Conservation (phyloP, 2,797 vertebrate genomes). For the Triplophysa bombifrons region DNA sequence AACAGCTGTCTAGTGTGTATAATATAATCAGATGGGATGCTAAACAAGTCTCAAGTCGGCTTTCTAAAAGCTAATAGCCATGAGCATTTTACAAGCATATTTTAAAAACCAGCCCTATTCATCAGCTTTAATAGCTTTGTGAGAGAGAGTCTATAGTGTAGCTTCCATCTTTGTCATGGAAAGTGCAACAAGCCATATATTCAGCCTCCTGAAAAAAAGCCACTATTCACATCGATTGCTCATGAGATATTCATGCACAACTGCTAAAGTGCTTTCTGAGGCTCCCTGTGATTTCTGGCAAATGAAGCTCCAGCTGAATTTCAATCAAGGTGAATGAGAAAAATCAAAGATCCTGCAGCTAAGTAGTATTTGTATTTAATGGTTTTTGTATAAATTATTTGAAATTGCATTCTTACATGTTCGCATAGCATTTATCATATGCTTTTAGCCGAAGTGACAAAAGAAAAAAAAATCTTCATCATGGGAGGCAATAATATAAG, state of each 20-base stretch:
- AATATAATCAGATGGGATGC: conserved; percentile 3
- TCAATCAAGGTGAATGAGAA: conserved; percentile 22
- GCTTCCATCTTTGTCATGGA: conserved; percentile 8
- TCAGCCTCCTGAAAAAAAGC: conserved; percentile 24
- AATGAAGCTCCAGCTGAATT: conserved; percentile 39
- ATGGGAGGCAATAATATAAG: too few relatives aligned
- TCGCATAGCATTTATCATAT: background rate
- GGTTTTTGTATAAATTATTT: background rate
- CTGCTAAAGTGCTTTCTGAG: conserved; percentile 26
- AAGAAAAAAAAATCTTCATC: too few relatives aligned
- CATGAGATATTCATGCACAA: conserved; percentile 54
- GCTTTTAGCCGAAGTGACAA: background rate
- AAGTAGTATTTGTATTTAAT: background rate
- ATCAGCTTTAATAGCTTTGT: conserved; percentile 55
- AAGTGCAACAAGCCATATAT: conserved; percentile 36
- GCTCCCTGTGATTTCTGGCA: conserved; percentile 29
- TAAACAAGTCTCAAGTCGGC: conserved; percentile 46
- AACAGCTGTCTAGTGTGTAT: background rate
- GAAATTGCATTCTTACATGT: background rate
- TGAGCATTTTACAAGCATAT: conserved; percentile 62
- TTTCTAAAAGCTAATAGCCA: conserved; percentile 52
- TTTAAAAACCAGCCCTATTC: conserved; percentile 65
- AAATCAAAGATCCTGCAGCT: background rate
- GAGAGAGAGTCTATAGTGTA: background rate
- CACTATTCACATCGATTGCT: conserved; percentile 44